Evolutionary conservation across 2,888 invertebrate species (phyloP).

Genomic region (Gari tellinella): DNA sequence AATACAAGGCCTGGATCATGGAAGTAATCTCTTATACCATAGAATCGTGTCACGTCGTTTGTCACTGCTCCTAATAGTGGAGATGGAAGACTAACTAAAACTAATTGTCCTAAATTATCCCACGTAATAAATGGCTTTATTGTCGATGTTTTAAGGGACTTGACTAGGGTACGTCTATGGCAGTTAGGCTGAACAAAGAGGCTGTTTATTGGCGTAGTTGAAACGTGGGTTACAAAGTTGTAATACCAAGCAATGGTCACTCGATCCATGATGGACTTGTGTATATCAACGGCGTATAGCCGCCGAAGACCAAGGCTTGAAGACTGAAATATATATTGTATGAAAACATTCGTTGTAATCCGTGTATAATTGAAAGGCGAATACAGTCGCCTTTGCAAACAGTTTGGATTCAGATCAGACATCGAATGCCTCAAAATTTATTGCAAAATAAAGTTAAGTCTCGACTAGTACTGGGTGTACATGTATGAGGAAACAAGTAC

Average conservation of each 20-base stretch:
- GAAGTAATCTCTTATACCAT: conserved; percentile 53
- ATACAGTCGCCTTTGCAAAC: no score
- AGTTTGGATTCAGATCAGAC: no score
- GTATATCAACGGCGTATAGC: conserved; percentile 66
- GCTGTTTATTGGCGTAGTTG: no score
- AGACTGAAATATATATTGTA: conserved; percentile 23
- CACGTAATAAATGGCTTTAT: conserved; percentile 29
- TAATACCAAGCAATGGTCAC: conserved; percentile 62
- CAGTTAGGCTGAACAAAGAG: no score
- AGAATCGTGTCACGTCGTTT: conserved; percentile 27
- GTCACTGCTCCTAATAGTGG: conserved; percentile 15
- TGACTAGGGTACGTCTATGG: no score
- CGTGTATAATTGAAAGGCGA: no score
- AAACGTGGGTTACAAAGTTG: conserved; percentile 60
- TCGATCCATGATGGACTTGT: conserved; percentile 39
- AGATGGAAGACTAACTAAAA: conserved; percentile 42
- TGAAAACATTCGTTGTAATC: background rate
- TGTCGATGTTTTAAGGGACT: background rate
- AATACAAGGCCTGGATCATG: conserved; percentile 39
- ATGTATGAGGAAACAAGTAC: no score
- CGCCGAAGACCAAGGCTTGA: conserved; percentile 58
- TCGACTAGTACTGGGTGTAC: no score
- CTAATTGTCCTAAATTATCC: conserved; percentile 16
- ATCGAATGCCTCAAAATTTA: no score
- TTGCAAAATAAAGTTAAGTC: no score